Base-by-base conservation (phyloP, 1,140 invertebrate species). In the Eurosta solidaginis region DNA sequence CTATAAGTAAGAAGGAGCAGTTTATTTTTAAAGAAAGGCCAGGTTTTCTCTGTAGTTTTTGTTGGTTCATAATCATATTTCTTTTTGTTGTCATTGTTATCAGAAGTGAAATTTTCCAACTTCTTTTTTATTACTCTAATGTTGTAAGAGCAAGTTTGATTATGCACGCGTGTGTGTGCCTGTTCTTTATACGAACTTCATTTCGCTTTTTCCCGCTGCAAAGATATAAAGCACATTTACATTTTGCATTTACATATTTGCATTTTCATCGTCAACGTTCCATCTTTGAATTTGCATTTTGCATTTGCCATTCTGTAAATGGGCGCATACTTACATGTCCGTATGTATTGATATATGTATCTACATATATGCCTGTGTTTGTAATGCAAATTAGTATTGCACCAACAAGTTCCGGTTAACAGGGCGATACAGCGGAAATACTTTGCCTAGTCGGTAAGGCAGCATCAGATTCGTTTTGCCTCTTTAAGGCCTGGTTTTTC, bases 241-340 rank as follows among this genome's bases (percentile, higher is more conserved):
- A 63, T 63, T 59, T 63, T 20, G 54, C 25, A 63, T 63, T 63
- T 63, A n/a, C 54, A 63, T 33, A 68, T 68, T 68, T 68, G 59
- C 59, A 68, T 68, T 68, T 68, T 68, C 59, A 68, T 68, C 59
- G 59, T 68, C 59, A 68, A 68, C 59, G 59, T 40, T 40, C 59
- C 59, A 68, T 68, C 59, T 68, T 68, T 40, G 59, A 68, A 68
- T 68, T 68, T 68, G 59, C 59, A 68, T 68, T 68, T 68, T 40
- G 59, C 59, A 36, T 68, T 68, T 68, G 59, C 59, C 33, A 17
- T 40, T 33, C 4, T 12, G n/a, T 40, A 68, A 63, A 29, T 36
- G 33, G 33, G 33, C 10, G 36, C 50, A 54, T 36, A 17, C 33
- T n/a, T n/a, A n/a, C n/a, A n/a, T n/a, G 10, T 36, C 1, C 36